Evolutionary conservation across 2,888 invertebrate genomes (phyloP).

Genomic region (Lordiphosa andalusiaca): DNA sequence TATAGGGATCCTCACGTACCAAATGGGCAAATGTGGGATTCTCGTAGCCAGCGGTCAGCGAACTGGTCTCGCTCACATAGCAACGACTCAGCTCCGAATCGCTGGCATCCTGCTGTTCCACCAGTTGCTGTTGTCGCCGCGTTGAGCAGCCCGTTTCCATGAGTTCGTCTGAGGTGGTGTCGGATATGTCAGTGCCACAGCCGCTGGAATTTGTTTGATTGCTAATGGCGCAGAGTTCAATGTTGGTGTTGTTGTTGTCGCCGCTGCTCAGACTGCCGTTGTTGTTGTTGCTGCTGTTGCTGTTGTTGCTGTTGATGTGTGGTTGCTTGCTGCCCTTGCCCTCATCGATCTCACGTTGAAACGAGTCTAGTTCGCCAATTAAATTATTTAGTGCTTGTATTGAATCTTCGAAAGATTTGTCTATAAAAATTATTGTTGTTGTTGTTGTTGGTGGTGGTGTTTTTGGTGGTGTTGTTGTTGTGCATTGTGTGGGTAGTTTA

Average conservation of each 20-base stretch:
- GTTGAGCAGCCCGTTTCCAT: slow-evolving; percentile 45
- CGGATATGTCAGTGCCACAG: slow-evolving; percentile 77
- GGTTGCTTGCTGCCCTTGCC: slow-evolving; percentile 69
- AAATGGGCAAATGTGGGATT: slow-evolving; percentile 80
- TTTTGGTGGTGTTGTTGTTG: slow-evolving; percentile 47
- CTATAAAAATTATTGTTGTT: slow-evolving; percentile 68
- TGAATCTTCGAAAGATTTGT: slow-evolving; percentile 81
- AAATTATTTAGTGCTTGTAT: slow-evolving; percentile 81
- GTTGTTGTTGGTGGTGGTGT: slow-evolving; percentile 37
- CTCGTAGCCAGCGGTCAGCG: slow-evolving; percentile 78
- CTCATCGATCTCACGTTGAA: slow-evolving; percentile 81
- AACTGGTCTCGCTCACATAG: slow-evolving; percentile 79
- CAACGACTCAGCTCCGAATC: slow-evolving; percentile 79
- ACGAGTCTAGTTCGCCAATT: slow-evolving; percentile 81
- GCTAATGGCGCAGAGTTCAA: slow-evolving; percentile 65
- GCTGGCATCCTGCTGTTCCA: slow-evolving; percentile 73
- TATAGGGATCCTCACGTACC: slow-evolving; percentile 53
- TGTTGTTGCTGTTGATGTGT: slow-evolving; percentile 39
- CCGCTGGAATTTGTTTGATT: slow-evolving; percentile 78
- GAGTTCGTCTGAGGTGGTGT: slow-evolving; percentile 76
- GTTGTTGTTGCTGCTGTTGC: slow-evolving; percentile 37
- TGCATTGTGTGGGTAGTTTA: slow-evolving; percentile 47
- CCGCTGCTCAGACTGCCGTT: slow-evolving; percentile 27
- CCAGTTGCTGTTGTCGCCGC: slow-evolving; percentile 8
- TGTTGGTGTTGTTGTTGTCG: slow-evolving; percentile 34